These are phyloP conservation scores for Epinephelus awoara DNA, from an alignment of 2,797 vertebrate species.

Conservation along the genomic window DNA sequence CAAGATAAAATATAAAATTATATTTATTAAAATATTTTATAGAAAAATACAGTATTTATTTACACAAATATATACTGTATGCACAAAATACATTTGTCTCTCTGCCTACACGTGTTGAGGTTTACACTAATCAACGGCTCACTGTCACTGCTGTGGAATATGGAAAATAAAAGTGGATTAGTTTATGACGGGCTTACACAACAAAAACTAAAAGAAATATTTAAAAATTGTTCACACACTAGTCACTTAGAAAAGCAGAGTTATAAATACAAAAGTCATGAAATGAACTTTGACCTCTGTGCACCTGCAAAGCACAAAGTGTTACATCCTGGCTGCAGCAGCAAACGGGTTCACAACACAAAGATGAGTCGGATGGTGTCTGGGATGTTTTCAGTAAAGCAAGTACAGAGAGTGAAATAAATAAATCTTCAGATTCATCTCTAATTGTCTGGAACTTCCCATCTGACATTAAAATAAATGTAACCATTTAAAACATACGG, in stretches of 20 bases:
- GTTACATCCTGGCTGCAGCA: background rate
- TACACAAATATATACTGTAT: slow-evolving; percentile 41
- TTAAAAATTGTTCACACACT: background rate
- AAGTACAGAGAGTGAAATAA: background rate
- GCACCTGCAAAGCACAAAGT: background rate
- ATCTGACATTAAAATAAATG: slow-evolving; percentile 1
- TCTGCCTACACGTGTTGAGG: background rate
- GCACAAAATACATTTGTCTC: slow-evolving; percentile 22
- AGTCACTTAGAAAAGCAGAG: background rate
- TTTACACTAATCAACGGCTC: slow-evolving; percentile 8
- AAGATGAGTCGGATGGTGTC: background rate
- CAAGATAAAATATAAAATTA: slow-evolving; percentile 36
- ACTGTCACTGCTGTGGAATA: background rate
- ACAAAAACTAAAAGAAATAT: background rate
- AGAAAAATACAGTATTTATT: slow-evolving; percentile 73
- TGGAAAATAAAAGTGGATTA: background rate
- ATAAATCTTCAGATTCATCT: background rate
- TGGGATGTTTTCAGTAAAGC: background rate
- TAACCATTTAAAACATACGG: background rate
- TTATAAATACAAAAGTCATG: slow-evolving; percentile 13
- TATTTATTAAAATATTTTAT: slow-evolving; percentile 72
- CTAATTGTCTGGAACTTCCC: slow-evolving; percentile 42
- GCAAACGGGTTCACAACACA: slow-evolving; percentile 6
- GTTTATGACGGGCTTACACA: slow-evolving; percentile 3
- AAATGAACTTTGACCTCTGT: slow-evolving; percentile 2